Percentiles rank a stretch among this genome's conserved stretches.
Evolutionary conservation across 2,888 invertebrate genomes (phyloP).

Genomic region (Volucella bombylans): DNA sequence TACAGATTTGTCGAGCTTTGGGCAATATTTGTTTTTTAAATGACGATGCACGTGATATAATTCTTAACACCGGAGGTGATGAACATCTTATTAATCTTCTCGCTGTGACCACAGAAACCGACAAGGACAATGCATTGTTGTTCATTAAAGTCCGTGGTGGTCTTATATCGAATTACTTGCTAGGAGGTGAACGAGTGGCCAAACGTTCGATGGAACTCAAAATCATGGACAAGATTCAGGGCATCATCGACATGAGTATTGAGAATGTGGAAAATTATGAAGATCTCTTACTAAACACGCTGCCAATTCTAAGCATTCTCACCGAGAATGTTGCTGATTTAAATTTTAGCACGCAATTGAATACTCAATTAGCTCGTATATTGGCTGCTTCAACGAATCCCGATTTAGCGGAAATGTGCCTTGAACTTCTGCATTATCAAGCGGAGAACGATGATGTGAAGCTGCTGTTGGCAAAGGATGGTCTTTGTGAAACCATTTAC

Average conservation of each 20-base stretch:
- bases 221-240: slow-evolving; percentile 84
- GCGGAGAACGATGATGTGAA: slow-evolving; percentile 92
- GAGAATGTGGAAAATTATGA: slow-evolving; percentile 84
- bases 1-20: slow-evolving; percentile 91
- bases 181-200: slow-evolving; percentile 88
- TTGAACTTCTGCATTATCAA: slow-evolving; percentile 89
- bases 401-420: slow-evolving; percentile 89
- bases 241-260: slow-evolving; percentile 82
- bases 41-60: slow-evolving; percentile 86
- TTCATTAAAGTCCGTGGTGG: slow-evolving; percentile 88
- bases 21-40: slow-evolving; percentile 96
- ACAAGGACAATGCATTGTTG: slow-evolving; percentile 81
- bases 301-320: slow-evolving; percentile 85
- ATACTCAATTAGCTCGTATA: slow-evolving; percentile 86
- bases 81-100: slow-evolving; percentile 83
- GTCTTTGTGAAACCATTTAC: slow-evolving; percentile 89
- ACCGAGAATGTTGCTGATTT: slow-evolving; percentile 86
- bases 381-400: slow-evolving; percentile 85
- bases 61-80: slow-evolving; percentile 84
- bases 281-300: slow-evolving; percentile 84
- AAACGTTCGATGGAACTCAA: slow-evolving; percentile 85
- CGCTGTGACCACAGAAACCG: slow-evolving; percentile 78
- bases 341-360: slow-evolving; percentile 84
- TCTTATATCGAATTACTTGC: slow-evolving; percentile 90
- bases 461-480: slow-evolving; percentile 88